Evolutionary conservation across 2,797 vertebrate genomes (phyloP).

Genomic region (Oreortyx pictus): DNA sequence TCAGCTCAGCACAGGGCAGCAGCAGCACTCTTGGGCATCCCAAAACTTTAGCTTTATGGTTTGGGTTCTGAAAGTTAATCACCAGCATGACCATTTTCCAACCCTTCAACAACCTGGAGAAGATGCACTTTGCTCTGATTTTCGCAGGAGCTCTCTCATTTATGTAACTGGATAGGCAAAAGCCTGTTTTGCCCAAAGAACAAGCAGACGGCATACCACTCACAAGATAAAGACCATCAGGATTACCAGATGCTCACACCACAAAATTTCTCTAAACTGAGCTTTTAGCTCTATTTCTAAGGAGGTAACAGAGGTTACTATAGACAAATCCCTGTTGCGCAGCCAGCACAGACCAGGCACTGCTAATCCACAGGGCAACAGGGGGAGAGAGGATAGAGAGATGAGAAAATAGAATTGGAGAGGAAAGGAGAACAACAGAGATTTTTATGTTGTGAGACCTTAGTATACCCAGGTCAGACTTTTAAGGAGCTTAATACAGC

Average conservation of each 20-base stretch:
- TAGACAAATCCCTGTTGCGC: background rate
- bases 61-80: background rate
- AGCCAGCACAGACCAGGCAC: background rate
- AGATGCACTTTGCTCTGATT: background rate
- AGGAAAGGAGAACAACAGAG: background rate
- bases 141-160: background rate
- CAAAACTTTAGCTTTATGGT: rapidly evolving
- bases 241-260: background rate
- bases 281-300: background rate
- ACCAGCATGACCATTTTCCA: background rate
- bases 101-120: background rate
- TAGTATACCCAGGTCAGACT: background rate
- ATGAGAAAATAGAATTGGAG: rapidly evolving
- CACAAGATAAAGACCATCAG: background rate
- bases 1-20: background rate
- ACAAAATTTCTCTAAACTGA: background rate
- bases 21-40: background rate
- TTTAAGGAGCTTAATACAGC: background rate
- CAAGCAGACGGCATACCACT: background rate
- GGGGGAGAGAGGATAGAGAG: background rate
- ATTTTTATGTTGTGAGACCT: background rate
- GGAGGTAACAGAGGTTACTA: background rate
- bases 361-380: background rate
- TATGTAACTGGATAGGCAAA: background rate
- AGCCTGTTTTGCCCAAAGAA: background rate